Conservation (phyloP, 2,888 invertebrate species). For the Adelphocoris suturalis region DNA sequence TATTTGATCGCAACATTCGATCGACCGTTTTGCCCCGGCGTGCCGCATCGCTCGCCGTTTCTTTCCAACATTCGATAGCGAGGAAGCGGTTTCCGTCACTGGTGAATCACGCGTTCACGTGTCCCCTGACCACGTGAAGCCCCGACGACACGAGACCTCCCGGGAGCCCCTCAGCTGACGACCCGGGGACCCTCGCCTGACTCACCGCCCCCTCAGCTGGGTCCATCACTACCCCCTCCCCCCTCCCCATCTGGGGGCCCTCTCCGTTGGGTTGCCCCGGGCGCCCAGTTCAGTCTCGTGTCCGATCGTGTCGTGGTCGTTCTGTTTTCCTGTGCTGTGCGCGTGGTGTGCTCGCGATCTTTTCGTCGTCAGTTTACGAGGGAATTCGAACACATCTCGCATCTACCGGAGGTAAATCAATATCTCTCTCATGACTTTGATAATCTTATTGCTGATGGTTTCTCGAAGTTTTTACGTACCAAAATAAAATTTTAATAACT, state of each 20-base stretch:
- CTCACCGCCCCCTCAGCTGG: no score
- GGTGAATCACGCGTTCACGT: constrained; percentile 42
- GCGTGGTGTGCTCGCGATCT: not conserved
- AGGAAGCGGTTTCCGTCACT: no score
- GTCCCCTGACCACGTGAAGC: constrained; percentile 28
- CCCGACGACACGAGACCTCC: not conserved
- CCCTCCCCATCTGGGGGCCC: not conserved
- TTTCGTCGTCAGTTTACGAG: not conserved
- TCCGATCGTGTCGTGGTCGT: not conserved
- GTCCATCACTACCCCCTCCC: no score
- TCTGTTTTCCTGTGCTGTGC: constrained; percentile 6
- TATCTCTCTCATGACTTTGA: not conserved
- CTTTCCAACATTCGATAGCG: no score
- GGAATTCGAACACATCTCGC: not conserved
- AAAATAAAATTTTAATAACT: no score
- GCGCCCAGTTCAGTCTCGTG: not conserved
- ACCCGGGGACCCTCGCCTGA: not conserved
- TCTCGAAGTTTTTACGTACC: not conserved
- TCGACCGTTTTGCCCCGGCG: no score
- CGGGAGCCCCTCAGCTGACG: not conserved
- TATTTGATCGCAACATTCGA: no score
- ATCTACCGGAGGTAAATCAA: not conserved
- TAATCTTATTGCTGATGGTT: not conserved
- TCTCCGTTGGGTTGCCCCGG: not conserved
- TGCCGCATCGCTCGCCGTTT: no score